These are phyloP conservation scores for Tupaia tana DNA, from an alignment of 2,113 vertebrate species.

Conservation along the genomic window DNA sequence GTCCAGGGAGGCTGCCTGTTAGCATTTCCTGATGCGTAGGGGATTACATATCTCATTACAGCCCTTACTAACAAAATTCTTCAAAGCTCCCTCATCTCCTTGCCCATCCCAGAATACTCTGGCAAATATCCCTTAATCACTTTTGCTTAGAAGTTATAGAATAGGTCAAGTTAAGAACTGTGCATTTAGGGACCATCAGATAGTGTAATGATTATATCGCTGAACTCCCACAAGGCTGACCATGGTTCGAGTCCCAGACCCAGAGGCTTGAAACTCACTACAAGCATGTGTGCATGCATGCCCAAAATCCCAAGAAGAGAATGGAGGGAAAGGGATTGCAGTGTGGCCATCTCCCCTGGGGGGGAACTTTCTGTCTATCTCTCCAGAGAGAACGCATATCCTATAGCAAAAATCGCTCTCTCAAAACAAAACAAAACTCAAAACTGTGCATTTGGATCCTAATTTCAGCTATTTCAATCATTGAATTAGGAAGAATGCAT, in stretches of 20 bases:
- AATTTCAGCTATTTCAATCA: not conserved
- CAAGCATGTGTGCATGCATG: too few relatives aligned
- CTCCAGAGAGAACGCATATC: too few relatives aligned
- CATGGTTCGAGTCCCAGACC: too few relatives aligned
- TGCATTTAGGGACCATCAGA: not conserved
- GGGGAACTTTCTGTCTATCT: too few relatives aligned
- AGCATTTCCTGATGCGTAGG: not conserved
- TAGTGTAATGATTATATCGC: too few relatives aligned
- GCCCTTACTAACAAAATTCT: not conserved
- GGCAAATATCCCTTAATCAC: not conserved
- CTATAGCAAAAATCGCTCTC: too few relatives aligned
- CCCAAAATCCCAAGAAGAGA: too few relatives aligned
- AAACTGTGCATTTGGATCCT: not conserved
- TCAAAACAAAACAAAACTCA: too few relatives aligned
- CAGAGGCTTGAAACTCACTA: too few relatives aligned
- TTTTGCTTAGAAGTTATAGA: not conserved
- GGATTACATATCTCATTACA: not conserved
- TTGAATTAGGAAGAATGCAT: not conserved
- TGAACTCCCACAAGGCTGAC: too few relatives aligned
- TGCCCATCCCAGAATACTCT: not conserved
- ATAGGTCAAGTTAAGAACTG: not conserved
- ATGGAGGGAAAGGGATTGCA: too few relatives aligned
- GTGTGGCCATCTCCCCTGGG: too few relatives aligned
- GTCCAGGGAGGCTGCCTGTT: not conserved
- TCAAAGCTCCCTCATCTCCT: rapidly evolving